Evolutionary conservation across 2,797 vertebrate genomes (phyloP), one percentile per base, ranked within the genome.

Genomic region (Mico argentatus): DNA sequence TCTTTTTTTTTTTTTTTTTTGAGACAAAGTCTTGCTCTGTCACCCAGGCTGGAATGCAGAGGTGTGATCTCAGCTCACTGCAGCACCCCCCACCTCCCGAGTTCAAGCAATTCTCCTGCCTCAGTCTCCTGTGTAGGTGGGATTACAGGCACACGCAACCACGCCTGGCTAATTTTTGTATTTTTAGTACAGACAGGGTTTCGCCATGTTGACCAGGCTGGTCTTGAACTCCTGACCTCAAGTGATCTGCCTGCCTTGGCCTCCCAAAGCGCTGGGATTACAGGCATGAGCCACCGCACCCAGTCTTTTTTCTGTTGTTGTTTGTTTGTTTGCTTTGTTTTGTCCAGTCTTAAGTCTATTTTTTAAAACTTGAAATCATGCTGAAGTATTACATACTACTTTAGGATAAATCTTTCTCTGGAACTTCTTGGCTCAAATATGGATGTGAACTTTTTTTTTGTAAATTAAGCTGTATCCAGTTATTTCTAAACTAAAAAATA

Each of bases 401-500:
- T 80, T 75, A 75, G 13, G 6, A 90, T 73, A 88, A 77, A 84
- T 30, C 72, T 88, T 82, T 83, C 52, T 86, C 70, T 75, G 26
- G 5, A 92, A 92, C 8, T 81, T 72, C 61, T 30, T 87, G 59
- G 27, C 59, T 94, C 67, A 91, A 73, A 91, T 72, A 95, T 5
- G 79, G 26, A 89, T 50, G 72, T 5, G 20, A 77, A 84, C 33
- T 39, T 83, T 61, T 11, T 11, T 84, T 86, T 90, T 93, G 3
- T 83, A 92, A 83, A 80, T 11, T 86, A 48, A 79, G 48, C n/a
- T 96, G 30, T 86, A 82, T 82, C 39, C 17, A 95, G 24, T 77
- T 87, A 91, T 73, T 92, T 88, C 57, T 91, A 85, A 97, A 95
- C 61, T 85, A 88, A 17, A 93, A 95, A 96, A 90, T 17, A 75